A percentile compares a stretch with the other conserved stretches of the same genome.
Conservation (phyloP, 2,888 invertebrate genomes). For the Nematopogon swammerdamellus region DNA sequence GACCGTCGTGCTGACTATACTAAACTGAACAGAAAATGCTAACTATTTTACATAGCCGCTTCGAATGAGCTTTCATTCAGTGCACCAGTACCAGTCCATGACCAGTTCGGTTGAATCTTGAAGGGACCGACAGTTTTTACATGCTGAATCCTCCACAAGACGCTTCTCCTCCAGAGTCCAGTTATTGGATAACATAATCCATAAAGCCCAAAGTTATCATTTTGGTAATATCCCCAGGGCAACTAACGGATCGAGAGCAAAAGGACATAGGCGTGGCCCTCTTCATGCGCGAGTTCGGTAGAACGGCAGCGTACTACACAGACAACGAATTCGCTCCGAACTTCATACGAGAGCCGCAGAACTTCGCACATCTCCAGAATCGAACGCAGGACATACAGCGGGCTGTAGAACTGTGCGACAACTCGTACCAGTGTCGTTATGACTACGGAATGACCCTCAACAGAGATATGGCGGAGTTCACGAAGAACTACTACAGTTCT, state of each 20-base stretch:
- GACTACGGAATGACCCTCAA: constrained; percentile 85
- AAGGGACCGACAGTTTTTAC: too few species aligned
- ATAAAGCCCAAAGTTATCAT: too few species aligned
- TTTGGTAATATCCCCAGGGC: constrained; percentile 52
- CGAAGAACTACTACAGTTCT: constrained; percentile 75
- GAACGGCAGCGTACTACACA: constrained; percentile 77
- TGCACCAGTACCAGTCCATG: too few species aligned
- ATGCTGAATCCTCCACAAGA: too few species aligned
- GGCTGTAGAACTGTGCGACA: constrained; percentile 72
- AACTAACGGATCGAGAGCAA: constrained; percentile 75
- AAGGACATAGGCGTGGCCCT: constrained; percentile 69
- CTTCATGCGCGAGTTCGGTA: constrained; percentile 75
- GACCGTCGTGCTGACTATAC: too few species aligned
- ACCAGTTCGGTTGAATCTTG: too few species aligned
- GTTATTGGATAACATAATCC: too few species aligned
- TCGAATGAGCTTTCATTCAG: too few species aligned
- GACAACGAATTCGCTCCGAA: constrained; percentile 76
- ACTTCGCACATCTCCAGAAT: constrained; percentile 68
- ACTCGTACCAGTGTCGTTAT: constrained; percentile 82
- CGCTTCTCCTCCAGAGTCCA: too few species aligned
- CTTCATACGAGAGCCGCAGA: constrained; percentile 64
- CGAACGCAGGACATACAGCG: constrained; percentile 60
- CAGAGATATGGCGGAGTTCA: constrained; percentile 81
- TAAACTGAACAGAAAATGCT: too few species aligned
- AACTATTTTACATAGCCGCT: too few species aligned